A percentile compares a stretch with the other conserved stretches of the same genome.
These are phyloP conservation scores for Lasius fuliginosus DNA, from an alignment of 2,888 invertebrate species.

Conservation along the genomic window DNA sequence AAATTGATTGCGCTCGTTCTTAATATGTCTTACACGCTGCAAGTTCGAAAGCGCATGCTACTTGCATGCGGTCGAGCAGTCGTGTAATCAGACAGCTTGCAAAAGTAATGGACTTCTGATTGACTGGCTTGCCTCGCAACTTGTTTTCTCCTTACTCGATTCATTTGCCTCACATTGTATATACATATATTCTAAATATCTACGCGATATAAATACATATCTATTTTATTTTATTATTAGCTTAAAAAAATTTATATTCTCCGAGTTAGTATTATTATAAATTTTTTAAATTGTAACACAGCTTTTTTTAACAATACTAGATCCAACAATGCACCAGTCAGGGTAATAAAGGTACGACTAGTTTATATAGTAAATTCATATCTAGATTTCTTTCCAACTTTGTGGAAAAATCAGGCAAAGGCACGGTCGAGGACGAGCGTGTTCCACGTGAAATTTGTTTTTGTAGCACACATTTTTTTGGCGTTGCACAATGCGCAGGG, in stretches of 20 bases:
- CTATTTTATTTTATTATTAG: too few relatives aligned
- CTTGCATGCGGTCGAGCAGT: not conserved
- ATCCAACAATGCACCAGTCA: not conserved
- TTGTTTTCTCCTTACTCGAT: not conserved
- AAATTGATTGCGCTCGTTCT: constrained; percentile 21
- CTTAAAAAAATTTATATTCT: not conserved
- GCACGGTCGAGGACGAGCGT: not conserved
- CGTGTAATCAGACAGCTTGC: not conserved
- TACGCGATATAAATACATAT: not conserved
- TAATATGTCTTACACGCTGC: constrained; percentile 30
- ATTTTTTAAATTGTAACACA: not conserved
- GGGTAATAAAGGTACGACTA: not conserved
- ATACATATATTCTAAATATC: not conserved
- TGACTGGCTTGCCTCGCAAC: not conserved
- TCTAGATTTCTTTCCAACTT: not conserved
- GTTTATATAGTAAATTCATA: not conserved
- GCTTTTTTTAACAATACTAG: not conserved
- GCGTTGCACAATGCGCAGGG: constrained; percentile 27
- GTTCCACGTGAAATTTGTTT: constrained; percentile 28
- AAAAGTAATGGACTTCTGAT: constrained; percentile 25
- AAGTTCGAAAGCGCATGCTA: constrained; percentile 15
- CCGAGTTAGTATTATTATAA: not conserved
- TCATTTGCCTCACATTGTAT: not conserved
- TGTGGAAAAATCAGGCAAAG: constrained; percentile 25
- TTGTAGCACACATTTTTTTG: not conserved